These are phyloP conservation scores for Microctonus brassicae DNA, from an alignment of 2,888 invertebrate genomes.

Conservation along the genomic window DNA sequence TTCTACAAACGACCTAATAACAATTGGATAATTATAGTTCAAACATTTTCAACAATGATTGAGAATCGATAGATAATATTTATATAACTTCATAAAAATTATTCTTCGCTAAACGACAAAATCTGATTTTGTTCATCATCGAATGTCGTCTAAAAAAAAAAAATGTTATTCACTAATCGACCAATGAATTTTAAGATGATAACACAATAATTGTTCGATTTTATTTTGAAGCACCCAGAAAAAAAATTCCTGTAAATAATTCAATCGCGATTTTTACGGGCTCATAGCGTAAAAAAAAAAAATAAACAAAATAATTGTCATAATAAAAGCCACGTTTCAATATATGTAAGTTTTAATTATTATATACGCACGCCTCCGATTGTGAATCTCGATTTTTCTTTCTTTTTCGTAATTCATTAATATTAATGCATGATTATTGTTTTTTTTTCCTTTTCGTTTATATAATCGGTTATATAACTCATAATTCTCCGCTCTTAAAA, in stretches of 20 bases:
- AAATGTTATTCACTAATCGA: not conserved
- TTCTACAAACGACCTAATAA: not conserved
- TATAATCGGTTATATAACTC: constrained; percentile 5
- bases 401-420: not conserved
- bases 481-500: constrained; percentile 7
- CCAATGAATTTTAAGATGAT: not conserved
- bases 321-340: not conserved
- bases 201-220: not conserved
- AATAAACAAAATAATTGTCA: not conserved
- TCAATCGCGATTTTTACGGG: not conserved
- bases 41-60: not conserved
- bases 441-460: not conserved
- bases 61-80: not conserved
- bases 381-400: not conserved
- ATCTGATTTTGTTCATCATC: not conserved
- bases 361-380: not conserved
- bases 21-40: not conserved
- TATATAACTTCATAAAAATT: not conserved
- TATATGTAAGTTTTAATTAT: not conserved
- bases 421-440: not conserved
- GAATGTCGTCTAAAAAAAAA: not conserved
- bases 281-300: not conserved
- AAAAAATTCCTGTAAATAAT: not conserved
- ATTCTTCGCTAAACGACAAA: not conserved
- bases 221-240: not conserved